A percentile compares a stretch with the other conserved stretches of the same genome.
These are phyloP conservation scores for Hesperophylax magnus DNA, from an alignment of 1,140 invertebrate species.

Conservation along the genomic window DNA sequence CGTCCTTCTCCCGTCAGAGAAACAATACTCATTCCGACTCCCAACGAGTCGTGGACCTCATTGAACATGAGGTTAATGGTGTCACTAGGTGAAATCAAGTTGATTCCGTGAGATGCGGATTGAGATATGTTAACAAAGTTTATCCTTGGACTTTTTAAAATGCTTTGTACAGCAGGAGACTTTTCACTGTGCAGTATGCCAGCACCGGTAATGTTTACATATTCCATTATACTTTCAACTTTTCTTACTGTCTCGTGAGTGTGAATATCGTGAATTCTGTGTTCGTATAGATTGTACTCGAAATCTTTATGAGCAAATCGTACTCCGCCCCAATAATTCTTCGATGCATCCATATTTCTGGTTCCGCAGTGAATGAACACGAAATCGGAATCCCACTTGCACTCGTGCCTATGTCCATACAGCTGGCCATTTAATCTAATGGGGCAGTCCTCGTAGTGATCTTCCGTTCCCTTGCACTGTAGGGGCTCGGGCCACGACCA, in stretches of 20 bases:
- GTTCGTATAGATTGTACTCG: constrained; percentile 87
- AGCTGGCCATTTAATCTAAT: constrained; percentile 91
- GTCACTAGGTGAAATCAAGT: constrained; percentile 89
- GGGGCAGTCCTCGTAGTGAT: constrained; percentile 87
- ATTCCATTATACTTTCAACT: constrained; percentile 84
- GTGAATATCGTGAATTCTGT: constrained; percentile 84
- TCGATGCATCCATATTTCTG: constrained; percentile 77
- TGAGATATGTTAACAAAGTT: constrained; percentile 86
- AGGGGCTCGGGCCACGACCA: constrained; percentile 97
- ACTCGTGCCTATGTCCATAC: constrained; percentile 87
- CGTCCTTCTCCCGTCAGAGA: constrained; percentile 94
- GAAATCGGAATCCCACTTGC: constrained; percentile 90
- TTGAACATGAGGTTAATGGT: constrained; percentile 80
- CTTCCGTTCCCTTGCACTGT: constrained; percentile 88
- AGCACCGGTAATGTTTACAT: constrained; percentile 93
- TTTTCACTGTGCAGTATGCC: constrained; percentile 97
- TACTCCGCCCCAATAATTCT: constrained; percentile 97
- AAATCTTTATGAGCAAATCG: constrained; percentile 91
- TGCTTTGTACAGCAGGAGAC: constrained; percentile 90
- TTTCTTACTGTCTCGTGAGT: constrained; percentile 79
- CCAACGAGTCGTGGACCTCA: constrained; percentile 87
- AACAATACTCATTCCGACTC: constrained; percentile 90
- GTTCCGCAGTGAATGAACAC: constrained; percentile 95
- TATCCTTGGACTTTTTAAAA: constrained; percentile 88
- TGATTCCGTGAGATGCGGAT: constrained; percentile 93